These are phyloP conservation scores for Calidris pygmaea DNA, from an alignment of 2,113 vertebrate genomes.

Conservation along the genomic window DNA sequence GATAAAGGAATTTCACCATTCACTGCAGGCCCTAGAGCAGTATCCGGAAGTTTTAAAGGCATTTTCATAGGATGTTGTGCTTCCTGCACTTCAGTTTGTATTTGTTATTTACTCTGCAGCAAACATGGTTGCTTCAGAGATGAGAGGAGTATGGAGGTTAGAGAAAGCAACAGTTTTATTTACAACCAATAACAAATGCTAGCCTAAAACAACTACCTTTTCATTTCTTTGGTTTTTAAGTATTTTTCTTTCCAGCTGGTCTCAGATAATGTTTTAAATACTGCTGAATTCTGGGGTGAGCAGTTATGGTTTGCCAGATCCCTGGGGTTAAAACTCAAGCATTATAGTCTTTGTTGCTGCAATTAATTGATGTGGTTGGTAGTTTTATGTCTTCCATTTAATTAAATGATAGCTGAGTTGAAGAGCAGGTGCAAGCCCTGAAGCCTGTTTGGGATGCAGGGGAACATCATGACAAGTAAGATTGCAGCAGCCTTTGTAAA, in stretches of 20 bases:
- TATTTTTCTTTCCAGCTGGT: not conserved
- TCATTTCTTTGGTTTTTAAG: not conserved
- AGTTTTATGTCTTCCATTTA: conserved; percentile 34
- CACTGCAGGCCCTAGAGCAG: not conserved
- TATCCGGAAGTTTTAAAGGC: not conserved
- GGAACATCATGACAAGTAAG: not conserved
- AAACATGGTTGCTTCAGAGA: not conserved
- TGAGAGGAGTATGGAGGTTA: not conserved
- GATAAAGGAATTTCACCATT: not conserved
- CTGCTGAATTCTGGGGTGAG: not conserved
- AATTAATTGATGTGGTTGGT: conserved; percentile 28
- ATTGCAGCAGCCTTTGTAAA: not conserved
- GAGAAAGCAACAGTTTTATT: not conserved
- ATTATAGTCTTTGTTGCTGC: not conserved
- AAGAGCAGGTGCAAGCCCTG: not conserved
- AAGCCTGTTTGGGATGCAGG: not conserved
- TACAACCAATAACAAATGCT: not conserved
- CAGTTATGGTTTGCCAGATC: not conserved
- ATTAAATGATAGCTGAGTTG: conserved; percentile 12
- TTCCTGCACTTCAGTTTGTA: not conserved
- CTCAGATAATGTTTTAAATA: conserved; percentile 11
- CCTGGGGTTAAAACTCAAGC: conserved; percentile 10
- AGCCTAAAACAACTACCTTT: not conserved
- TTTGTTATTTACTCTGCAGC: not conserved
- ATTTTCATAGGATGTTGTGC: not conserved